These are phyloP conservation scores for Nanger granti DNA, from an alignment of 2,113 vertebrate species.

Conservation along the genomic window DNA sequence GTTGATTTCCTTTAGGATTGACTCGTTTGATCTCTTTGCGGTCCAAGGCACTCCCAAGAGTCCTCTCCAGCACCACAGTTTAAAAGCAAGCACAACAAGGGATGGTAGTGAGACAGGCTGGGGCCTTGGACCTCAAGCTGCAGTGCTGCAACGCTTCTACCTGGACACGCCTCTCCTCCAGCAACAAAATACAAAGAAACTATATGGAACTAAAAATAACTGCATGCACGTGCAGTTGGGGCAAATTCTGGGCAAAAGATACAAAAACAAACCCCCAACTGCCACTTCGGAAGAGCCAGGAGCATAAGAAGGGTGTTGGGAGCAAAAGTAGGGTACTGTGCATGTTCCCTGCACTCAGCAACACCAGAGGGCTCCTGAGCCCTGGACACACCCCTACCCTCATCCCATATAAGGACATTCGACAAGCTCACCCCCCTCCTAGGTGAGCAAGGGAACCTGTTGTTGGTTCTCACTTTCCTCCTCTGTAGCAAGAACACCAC, in stretches of 20 bases:
- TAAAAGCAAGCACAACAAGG: conserved; percentile 75
- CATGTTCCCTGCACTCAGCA: background rate
- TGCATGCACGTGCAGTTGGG: background rate
- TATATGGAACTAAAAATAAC: background rate
- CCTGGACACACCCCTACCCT: background rate
- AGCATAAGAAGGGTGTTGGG: background rate
- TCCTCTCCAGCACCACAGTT: background rate
- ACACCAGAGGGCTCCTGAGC: background rate
- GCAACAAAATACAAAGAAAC: background rate
- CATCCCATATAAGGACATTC: background rate
- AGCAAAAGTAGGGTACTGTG: background rate
- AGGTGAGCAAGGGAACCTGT: background rate
- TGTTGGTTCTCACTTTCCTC: background rate
- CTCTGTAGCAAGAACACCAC: background rate
- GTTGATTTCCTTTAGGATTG: background rate
- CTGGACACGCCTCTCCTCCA: background rate
- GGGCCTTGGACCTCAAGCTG: too few relatives aligned
- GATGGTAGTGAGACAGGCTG: conserved; percentile 38
- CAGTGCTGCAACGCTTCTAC: background rate
- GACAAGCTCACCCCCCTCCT: background rate
- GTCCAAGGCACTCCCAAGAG: background rate
- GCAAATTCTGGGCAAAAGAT: background rate
- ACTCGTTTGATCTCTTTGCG: background rate
- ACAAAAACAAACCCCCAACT: background rate
- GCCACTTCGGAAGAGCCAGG: background rate